Conservation (phyloP, 2,888 invertebrate species). For the Ypsolopha scabrella region DNA sequence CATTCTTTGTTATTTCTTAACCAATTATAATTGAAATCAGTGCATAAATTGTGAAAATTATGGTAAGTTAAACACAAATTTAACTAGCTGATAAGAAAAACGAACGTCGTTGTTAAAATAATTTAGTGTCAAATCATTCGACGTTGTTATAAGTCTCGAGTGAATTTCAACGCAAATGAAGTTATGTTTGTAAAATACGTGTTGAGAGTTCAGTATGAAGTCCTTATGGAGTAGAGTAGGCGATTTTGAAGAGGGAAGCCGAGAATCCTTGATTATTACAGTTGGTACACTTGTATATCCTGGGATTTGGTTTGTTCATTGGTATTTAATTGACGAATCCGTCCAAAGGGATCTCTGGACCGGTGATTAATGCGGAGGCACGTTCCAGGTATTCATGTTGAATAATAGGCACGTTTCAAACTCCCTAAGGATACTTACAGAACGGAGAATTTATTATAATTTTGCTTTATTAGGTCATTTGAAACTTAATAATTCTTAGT, state of each 20-base stretch:
- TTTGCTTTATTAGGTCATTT: no score
- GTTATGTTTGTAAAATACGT: background rate
- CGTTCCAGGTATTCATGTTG: background rate
- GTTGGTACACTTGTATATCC: background rate
- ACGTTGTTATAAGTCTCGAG: background rate
- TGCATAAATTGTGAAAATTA: no score
- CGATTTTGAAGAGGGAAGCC: conserved; percentile 17
- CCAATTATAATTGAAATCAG: no score
- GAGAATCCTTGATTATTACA: background rate
- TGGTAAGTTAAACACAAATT: no score
- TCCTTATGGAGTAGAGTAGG: conserved; percentile 44
- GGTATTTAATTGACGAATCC: background rate
- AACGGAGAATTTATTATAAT: no score
- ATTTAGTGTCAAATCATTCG: background rate
- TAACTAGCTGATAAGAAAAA: no score
- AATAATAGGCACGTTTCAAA: no score
- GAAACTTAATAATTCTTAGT: no score
- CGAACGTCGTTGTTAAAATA: no score
- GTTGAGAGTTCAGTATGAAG: conserved; percentile 23
- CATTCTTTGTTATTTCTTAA: no score
- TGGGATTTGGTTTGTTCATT: background rate
- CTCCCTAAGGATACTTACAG: no score
- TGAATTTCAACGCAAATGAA: background rate
- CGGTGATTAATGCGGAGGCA: background rate
- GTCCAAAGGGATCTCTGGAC: background rate